Conservation (phyloP, 2,797 vertebrate species). For the Amazona finschi region DNA sequence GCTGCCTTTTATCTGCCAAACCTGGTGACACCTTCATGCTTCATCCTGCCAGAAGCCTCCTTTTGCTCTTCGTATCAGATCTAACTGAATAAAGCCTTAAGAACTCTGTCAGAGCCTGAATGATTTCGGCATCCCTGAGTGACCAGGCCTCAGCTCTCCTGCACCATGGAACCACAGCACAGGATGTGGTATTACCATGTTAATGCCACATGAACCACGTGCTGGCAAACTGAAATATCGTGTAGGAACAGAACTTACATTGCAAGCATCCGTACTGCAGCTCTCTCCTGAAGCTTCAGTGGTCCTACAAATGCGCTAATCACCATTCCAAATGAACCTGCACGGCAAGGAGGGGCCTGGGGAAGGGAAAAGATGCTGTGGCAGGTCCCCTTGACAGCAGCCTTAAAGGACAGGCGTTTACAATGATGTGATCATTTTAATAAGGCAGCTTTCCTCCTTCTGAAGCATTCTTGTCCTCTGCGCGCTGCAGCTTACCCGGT, state of each 20-base stretch:
- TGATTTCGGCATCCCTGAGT: not conserved
- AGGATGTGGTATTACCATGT: rapidly evolving
- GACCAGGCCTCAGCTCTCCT: not conserved
- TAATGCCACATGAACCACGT: rapidly evolving
- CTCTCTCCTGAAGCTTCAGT: not conserved
- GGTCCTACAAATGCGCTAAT: not conserved
- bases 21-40: not conserved
- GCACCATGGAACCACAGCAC: not conserved
- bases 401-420: not conserved
- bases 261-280: not conserved
- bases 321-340: not conserved
- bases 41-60: not conserved
- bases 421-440: not conserved
- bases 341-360: not conserved
- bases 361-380: no score
- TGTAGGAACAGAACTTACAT: not conserved
- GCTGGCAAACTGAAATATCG: not conserved
- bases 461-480: not conserved
- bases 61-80: not conserved
- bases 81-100: not conserved
- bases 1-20: not conserved
- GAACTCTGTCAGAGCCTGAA: not conserved
- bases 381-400: not conserved
- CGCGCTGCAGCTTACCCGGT: not conserved
- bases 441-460: not conserved